Base-by-base conservation (phyloP, 1,140 invertebrate genomes). In the Papilio aristodemus region DNA sequence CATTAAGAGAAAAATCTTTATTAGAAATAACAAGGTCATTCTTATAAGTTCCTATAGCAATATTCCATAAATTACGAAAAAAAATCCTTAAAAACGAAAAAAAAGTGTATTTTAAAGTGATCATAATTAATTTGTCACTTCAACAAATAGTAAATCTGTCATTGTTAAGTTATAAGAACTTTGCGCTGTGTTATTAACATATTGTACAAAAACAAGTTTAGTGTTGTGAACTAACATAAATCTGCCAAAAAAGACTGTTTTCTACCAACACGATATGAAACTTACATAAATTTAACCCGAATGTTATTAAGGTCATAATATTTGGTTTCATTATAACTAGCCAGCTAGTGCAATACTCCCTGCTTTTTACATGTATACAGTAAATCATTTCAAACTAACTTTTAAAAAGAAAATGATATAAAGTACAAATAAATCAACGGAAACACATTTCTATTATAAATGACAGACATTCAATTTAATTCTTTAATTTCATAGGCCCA, bases 201-300 rank as follows among this genome's bases (percentile, higher is more conserved):
- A 43, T 43, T 43, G 13, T 39, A 43, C 41, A 43, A 43, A 43
- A 43, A 5, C 41, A 43, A 6, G 41, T 43, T 43, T 43, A 43
- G 4, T 43, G 41, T 43, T 6, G 41, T n/a, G 39, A 41, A 37
- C 58, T 37, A 37, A 38, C 58, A 37, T 60, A 60, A 60, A 60
- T 60, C 58, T 60, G 58, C 36, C 58, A 60, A 36, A 60, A 60
- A 60, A 60, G 32, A 17, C 14, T 60, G 58, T 32, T 17, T 32
- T 37, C 58, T 32, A 36, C 36, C 36, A 37, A 38, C 57, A 36
- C 58, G 58, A 17, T 60, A 38, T 60, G 36, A 37, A 59, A 60
- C 36, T 60, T 39, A 38, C 3, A 19, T 6, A 32, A 32, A 32
- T 6, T 37, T 39, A 14, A 60, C 58, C 32, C 36, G 17, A 38